phyloP scores from a whole-genome alignment of 2,888 invertebrate genomes.

The Alitta virens region DNA sequence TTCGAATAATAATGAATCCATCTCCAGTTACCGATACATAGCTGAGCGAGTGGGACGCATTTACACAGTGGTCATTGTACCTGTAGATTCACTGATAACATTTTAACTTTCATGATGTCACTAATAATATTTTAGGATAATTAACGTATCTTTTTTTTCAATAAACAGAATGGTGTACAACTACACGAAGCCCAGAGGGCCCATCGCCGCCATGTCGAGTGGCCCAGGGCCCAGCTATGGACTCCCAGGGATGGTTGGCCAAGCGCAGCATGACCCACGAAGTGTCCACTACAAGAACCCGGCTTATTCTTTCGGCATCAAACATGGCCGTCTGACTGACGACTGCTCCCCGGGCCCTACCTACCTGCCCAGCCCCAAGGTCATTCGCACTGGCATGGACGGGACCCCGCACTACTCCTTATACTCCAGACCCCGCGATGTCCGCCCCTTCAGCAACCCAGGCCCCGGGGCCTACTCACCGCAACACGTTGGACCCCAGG shows the following conservation, averaged over 20 bases:
- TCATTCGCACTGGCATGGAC: slow-evolving; percentile 32
- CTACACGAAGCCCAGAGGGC: slow-evolving; percentile 37
- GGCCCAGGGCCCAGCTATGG: slow-evolving; percentile 42
- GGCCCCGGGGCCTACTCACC: slow-evolving; percentile 55
- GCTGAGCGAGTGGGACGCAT: too few relatives aligned
- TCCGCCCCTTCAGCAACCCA: slow-evolving; percentile 37
- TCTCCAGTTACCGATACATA: too few relatives aligned
- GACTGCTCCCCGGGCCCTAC: slow-evolving; percentile 28
- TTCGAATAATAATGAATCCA: too few relatives aligned
- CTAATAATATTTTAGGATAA: too few relatives aligned
- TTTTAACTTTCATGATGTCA: too few relatives aligned
- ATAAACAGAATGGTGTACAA: slow-evolving; percentile 29
- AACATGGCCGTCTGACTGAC: slow-evolving; percentile 25
- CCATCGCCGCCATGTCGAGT: slow-evolving; percentile 38
- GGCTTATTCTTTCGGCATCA: slow-evolving; percentile 33
- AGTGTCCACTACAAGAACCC: slow-evolving; percentile 33
- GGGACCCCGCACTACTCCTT: slow-evolving; percentile 37
- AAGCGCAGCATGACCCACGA: slow-evolving; percentile 35
- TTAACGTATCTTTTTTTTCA: too few relatives aligned
- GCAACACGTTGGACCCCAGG: slow-evolving; percentile 38
- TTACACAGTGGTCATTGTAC: too few relatives aligned
- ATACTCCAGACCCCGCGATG: slow-evolving; percentile 32
- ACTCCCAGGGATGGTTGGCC: slow-evolving; percentile 37
- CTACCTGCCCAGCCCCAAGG: slow-evolving; percentile 24
- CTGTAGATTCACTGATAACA: too few relatives aligned